Evolutionary conservation across 2,113 vertebrate species (phyloP).

Genomic region (Turdus rufiventris): DNA sequence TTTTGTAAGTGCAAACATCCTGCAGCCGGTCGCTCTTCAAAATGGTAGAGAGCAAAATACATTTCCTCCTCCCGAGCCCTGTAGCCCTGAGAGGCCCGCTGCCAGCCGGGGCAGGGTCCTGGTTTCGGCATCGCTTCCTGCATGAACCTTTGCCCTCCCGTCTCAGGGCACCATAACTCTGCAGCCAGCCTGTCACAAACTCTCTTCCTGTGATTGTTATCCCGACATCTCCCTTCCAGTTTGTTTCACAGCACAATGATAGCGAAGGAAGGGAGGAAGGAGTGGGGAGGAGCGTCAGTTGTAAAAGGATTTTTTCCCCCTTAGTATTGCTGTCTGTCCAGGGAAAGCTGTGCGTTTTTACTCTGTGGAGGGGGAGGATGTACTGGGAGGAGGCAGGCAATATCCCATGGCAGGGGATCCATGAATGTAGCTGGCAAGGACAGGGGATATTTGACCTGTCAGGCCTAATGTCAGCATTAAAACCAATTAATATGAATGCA

Average conservation of each 20-base stretch:
- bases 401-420: background rate
- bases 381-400: background rate
- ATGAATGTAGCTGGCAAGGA: background rate
- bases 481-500: background rate
- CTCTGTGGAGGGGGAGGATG: background rate
- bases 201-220: constrained; percentile 49
- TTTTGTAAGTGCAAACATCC: background rate
- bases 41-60: background rate
- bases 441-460: background rate
- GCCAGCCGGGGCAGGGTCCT: background rate
- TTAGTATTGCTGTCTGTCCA: background rate
- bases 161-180: constrained; percentile 18
- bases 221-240: background rate
- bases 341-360: background rate
- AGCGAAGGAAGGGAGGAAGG: constrained; percentile 4
- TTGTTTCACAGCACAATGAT: constrained; percentile 13
- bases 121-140: background rate
- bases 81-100: background rate
- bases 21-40: background rate
- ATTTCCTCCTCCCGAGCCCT: background rate
- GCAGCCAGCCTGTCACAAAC: background rate
- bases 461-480: background rate
- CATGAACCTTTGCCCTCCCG: background rate
- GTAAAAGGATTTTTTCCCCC: background rate
- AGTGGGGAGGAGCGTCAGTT: background rate